These are phyloP conservation scores for Altica lythri DNA, from an alignment of 2,888 invertebrate genomes.

Conservation along the genomic window DNA sequence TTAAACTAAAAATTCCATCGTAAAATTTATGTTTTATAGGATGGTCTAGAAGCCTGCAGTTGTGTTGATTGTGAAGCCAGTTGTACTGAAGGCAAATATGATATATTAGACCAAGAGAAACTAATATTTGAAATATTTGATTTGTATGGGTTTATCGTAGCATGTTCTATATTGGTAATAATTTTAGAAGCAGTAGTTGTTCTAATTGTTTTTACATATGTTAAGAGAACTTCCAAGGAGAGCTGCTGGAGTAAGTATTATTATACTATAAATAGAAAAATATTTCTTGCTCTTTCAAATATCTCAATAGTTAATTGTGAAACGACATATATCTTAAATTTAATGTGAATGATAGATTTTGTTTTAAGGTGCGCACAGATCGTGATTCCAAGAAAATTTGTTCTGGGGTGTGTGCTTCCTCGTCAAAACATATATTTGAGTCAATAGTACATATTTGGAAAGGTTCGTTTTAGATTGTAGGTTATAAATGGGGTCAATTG, in stretches of 20 bases:
- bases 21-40: slow-evolving; percentile 45
- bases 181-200: slow-evolving; percentile 5
- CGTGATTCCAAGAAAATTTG: too few species aligned
- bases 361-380: too few species aligned
- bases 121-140: slow-evolving; percentile 16
- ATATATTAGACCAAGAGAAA: slow-evolving; percentile 46
- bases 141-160: slow-evolving; percentile 5
- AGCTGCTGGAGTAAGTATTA: not conserved
- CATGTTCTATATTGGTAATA: slow-evolving; percentile 8
- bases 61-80: slow-evolving; percentile 74
- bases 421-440: too few species aligned
- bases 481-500: too few species aligned
- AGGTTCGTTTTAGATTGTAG: too few species aligned
- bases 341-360: too few species aligned
- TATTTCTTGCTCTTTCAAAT: too few species aligned
- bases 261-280: not conserved
- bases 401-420: too few species aligned
- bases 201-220: slow-evolving; percentile 2
- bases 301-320: too few species aligned
- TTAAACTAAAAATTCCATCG: not conserved
- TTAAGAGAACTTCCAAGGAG: not conserved
- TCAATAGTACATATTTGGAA: too few species aligned
- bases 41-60: slow-evolving; percentile 68
- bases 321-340: too few species aligned
- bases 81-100: slow-evolving; percentile 64